These are phyloP conservation scores for Tiliqua scincoides DNA, from an alignment of 2,113 vertebrate species.

Conservation along the genomic window DNA sequence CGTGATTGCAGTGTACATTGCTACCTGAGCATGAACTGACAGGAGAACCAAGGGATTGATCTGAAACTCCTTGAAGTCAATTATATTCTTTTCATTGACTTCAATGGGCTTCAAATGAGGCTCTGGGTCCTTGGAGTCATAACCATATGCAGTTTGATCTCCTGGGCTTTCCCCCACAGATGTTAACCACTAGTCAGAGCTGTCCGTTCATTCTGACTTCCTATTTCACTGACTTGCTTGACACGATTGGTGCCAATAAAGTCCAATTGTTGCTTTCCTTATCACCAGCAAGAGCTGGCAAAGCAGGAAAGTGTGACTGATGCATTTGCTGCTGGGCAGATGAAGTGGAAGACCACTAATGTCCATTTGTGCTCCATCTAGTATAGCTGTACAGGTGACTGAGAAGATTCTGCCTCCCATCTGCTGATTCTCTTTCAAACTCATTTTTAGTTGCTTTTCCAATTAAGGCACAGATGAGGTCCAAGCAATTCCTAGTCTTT, in stretches of 20 bases:
- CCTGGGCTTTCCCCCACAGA: not conserved
- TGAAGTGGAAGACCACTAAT: not conserved
- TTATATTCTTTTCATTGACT: slow-evolving; percentile 6
- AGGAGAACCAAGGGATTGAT: not conserved
- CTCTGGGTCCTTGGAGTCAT: rapidly evolving
- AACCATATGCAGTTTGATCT: not conserved
- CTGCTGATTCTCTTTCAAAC: slow-evolving; percentile 58
- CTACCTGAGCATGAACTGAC: slow-evolving; percentile 2
- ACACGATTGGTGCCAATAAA: not conserved
- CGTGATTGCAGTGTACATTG: slow-evolving; percentile 13
- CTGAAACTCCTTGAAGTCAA: slow-evolving; percentile 2
- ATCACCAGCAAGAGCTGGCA: not conserved
- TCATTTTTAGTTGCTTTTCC: slow-evolving; percentile 59
- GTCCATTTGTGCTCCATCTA: rapidly evolving
- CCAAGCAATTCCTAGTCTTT: slow-evolving; percentile 67
- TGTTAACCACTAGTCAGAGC: not conserved
- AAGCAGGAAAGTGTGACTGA: not conserved
- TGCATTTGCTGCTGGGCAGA: not conserved
- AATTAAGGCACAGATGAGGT: slow-evolving; percentile 66
- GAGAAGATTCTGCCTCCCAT: slow-evolving; percentile 29
- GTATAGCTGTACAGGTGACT: slow-evolving; percentile 17
- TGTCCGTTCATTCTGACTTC: rapidly evolving
- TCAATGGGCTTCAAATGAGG: slow-evolving; percentile 12
- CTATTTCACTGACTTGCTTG: not conserved
- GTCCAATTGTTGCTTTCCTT: slow-evolving; percentile 9